A percentile compares a stretch with the other conserved stretches of the same genome.
Conservation (phyloP, 1,140 invertebrate genomes). For the Venustaconcha ellipsiformis region DNA sequence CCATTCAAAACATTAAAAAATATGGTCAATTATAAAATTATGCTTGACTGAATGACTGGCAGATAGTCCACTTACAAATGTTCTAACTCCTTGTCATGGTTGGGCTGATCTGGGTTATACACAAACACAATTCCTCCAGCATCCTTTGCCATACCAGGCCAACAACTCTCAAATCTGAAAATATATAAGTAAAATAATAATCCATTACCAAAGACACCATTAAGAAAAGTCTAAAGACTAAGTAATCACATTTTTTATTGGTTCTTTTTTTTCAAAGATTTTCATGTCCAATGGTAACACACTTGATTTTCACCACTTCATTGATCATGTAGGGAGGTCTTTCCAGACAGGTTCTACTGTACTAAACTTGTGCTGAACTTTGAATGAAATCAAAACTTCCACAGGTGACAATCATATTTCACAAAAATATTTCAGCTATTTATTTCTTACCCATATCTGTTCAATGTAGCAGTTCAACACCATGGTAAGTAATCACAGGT, state of each 20-base stretch:
- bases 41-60: too few relatives aligned
- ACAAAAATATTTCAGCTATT: too few relatives aligned
- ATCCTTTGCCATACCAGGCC: slow-evolving; percentile 81
- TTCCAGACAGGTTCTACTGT: too few relatives aligned
- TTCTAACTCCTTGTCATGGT: slow-evolving; percentile 77
- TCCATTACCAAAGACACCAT: background rate
- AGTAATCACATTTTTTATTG: background rate
- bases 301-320: background rate
- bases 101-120: slow-evolving; percentile 75
- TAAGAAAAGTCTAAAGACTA: background rate
- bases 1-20: too few relatives aligned
- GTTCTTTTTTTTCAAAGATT: too few relatives aligned
- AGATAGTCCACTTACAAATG: slow-evolving; percentile 69
- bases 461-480: too few relatives aligned
- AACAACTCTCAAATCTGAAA: slow-evolving; percentile 80
- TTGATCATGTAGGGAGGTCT: too few relatives aligned
- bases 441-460: too few relatives aligned
- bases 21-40: too few relatives aligned
- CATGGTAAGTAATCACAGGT: too few relatives aligned
- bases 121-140: slow-evolving; percentile 82
- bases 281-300: background rate
- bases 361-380: background rate
- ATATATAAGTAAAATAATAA: slow-evolving; percentile 21
- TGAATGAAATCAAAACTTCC: background rate
- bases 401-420: background rate